Evolutionary conservation across 2,888 invertebrate species (phyloP), one percentile per base, ranked within the genome.

Genomic region (Rhingia campestris): DNA sequence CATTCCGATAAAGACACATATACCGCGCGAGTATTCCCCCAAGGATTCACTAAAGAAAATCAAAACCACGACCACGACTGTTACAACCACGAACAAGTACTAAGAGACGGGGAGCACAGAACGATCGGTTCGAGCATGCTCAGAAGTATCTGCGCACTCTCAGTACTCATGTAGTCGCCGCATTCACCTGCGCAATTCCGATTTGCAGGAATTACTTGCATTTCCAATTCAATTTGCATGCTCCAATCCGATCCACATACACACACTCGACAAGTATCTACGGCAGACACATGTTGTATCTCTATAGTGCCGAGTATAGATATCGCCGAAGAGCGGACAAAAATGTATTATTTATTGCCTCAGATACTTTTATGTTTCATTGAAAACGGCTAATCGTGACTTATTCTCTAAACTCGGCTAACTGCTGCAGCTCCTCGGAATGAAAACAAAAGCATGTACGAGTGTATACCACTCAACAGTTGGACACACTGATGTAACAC

Each of bases 321-420:
- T 22, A 58, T 58, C 47, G 59, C 61, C 30, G 66, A 51, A 51
- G 53, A 72, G n/a, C 53, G 12, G n/a, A 12, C 32, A 69, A 81
- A 87, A 86, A 87, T 86, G 86, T 86, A 87, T 87, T 87, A 87
- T 88, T 87, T 88, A 87, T 88, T 87, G 86, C 87, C 84, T 67
- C 86, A 86, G 86, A 86, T 87, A 87, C 73, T 87, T 87, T 86
- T 87, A 87, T 87, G 87, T 87, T 87, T 87, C 88, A 87, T 86
- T 87, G 87, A 87, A 87, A 87, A 81, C 73, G 69, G 56, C 84
- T 84, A 84, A 84, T 84, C 84, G 84, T 84, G 84, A 84, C 84
- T 84, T 84, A 84, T 84, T 84, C 80, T 74, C 64, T 79, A 84
- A 84, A 80, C 59, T 69, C 80, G 54, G 69, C 56, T 70, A 77